Evolutionary conservation across 2,888 invertebrate species (phyloP), one percentile per base, ranked within the genome.

Genomic region (Pemphredon lugubris): DNA sequence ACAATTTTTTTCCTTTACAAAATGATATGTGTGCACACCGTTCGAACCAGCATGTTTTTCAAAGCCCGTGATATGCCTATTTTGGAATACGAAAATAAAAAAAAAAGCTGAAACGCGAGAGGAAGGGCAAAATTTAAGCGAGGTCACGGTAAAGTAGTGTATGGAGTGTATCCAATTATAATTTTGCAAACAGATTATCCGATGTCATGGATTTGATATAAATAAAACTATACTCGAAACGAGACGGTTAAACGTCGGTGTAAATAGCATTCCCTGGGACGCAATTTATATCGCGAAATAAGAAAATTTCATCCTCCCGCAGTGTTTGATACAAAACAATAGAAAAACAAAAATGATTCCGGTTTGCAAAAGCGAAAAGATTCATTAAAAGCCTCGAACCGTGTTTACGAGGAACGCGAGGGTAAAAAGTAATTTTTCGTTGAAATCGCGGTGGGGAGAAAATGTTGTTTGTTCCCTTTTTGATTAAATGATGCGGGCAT

Each of bases 401-500:
- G 7, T 18, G 13, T 57, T 58, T 58, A 63, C 42, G 58, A 26
- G 64, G 44, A 34, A 34, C 4, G 6, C 14, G 18, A 6, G 4
- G 18, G 42, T 14, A 42, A 30, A 34, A 42, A 58, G 59, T 55
- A 54, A 54, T 59, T 59, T 73, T 61, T 61, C 44, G 51, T 40
- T 40, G 51, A 23, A 37, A 50, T n/a, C 13, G 32, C 23, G 20
- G 30, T 16, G 55, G 16, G n/a, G n/a, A n/a, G n/a, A n/a, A n/a
- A n/a, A 53, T 40, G 7, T 32, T 26, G 7, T 26, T 7, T 26
- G 26, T 23, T 53, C 9, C 6, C 23, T 75, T 60, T 75, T 40
- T 61, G 58, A 65, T 68, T 48, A 60, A 73, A 68, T 68, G 60
- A 68, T 73, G 57, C 66, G 6, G 48, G 60, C 34, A 40, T 54